phyloP scores from a whole-genome alignment of 2,888 invertebrate species.

The Dione vanillae region DNA sequence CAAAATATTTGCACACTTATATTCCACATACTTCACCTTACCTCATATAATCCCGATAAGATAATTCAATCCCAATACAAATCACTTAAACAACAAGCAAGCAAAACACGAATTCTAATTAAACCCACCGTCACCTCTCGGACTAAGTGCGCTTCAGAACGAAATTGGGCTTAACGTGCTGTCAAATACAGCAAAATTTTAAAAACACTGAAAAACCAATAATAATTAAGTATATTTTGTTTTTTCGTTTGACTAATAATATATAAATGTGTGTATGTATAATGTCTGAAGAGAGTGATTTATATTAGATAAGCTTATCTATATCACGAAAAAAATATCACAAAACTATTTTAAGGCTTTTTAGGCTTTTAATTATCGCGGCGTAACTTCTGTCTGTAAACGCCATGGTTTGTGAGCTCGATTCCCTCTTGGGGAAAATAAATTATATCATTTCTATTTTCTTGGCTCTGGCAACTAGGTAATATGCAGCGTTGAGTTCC shows the following conservation, averaged over 20 bases:
- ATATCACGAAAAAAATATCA: too few relatives aligned
- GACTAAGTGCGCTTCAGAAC: conserved; percentile 36
- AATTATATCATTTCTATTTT: too few relatives aligned
- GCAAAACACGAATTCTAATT: conserved; percentile 34
- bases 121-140: conserved; percentile 34
- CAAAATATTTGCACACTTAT: neutral
- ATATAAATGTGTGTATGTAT: neutral
- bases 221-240: neutral
- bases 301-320: too few relatives aligned
- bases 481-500: too few relatives aligned
- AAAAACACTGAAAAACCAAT: conserved; percentile 25
- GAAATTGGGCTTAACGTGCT: conserved; percentile 41
- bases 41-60: neutral
- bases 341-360: too few relatives aligned
- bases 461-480: too few relatives aligned
- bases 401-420: too few relatives aligned
- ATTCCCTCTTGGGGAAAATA: too few relatives aligned
- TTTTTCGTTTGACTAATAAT: neutral
- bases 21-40: neutral
- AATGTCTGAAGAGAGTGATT: too few relatives aligned
- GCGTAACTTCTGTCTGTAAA: too few relatives aligned
- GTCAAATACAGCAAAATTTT: conserved; percentile 40
- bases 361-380: too few relatives aligned
- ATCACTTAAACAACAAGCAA: conserved; percentile 26
- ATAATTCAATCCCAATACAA: conserved; percentile 2